Base-by-base conservation (phyloP, 2,888 invertebrate species). In the Phengaris arion region DNA sequence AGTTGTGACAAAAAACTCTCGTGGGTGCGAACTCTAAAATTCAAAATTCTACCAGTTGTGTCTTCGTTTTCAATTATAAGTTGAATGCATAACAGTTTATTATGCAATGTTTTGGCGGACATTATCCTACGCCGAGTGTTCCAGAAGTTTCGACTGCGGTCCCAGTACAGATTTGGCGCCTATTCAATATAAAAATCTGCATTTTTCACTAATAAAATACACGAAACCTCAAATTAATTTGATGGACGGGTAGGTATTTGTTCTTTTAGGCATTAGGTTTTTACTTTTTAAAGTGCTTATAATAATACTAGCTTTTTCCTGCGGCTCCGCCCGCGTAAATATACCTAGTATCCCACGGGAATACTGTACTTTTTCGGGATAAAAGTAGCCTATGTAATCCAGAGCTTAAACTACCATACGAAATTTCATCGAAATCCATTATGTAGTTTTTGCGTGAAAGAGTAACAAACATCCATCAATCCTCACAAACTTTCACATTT, bases 121-220 rank as follows among this genome's bases (percentile, higher is more conserved):
- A 75, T 75, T 46, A 75, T 74, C 13, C 74, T 52, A 45, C 68
- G 2, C 48, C 46, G 15, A 55, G 13, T 68, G 74, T 10, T 70
- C 75, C 48, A 68, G 57, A 46, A 57, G 48, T 8, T 70, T 12
- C 51, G 13, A 48, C 35, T 70, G 55, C 54, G 55, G 54, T 69
- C n/a, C 69, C 54, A 75, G 69, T 75, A 75, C 75, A 70, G 55
- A 70, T 75, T 75, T 75, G 75, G 75, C 70, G 55, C 57, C 15
- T 46, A 75, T 70, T 75, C 70, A 70, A 75, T 69, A 74, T 57
- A 46, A 69, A 45, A 7, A 54, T 72, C 54, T 54, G 54, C 72
- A 72, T 72, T 54, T 72, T 72, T n/a, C 54, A 35, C 13, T 72
- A 52, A 13, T 45, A 35, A 46, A 68, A 68, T 52, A 12, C 51